Evolutionary conservation across 2,797 vertebrate species (phyloP).

Genomic region (Serranus cabrilla): DNA sequence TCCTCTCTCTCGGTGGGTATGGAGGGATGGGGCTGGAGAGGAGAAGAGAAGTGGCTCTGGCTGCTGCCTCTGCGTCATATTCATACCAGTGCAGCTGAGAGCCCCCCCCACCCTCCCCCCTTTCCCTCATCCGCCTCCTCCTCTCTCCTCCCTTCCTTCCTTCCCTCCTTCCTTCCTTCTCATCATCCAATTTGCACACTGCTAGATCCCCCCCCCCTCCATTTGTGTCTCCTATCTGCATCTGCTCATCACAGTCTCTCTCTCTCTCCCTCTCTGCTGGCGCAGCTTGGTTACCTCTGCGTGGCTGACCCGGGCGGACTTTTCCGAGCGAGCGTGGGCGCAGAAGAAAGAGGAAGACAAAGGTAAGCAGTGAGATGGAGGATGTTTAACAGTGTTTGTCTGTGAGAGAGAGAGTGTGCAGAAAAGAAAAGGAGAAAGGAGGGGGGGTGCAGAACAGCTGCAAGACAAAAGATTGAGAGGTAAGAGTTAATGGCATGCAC

Average conservation of each 20-base stretch:
- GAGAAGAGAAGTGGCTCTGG: constrained; percentile 85
- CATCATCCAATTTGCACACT: constrained; percentile 81
- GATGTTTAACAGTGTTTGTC: constrained; percentile 58
- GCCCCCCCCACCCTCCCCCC: constrained; percentile 61
- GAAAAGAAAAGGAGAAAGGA: not conserved
- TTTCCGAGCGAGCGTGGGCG: constrained; percentile 72
- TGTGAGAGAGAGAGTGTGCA: constrained; percentile 37
- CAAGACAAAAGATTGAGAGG: constrained; percentile 70
- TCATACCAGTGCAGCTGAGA: constrained; percentile 86
- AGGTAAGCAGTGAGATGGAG: constrained; percentile 72
- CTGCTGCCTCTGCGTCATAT: constrained; percentile 88
- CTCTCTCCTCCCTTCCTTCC: constrained; percentile 50
- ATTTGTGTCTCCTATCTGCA: constrained; percentile 79
- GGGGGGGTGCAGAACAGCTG: constrained; percentile 41
- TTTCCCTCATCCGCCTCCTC: constrained; percentile 1
- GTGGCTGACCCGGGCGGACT: constrained; percentile 81
- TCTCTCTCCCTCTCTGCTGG: constrained; percentile 55
- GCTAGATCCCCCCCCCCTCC: constrained; percentile 60
- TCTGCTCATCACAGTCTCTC: constrained; percentile 72
- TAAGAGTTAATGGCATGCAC: constrained; percentile 52
- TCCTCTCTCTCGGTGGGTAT: constrained; percentile 77
- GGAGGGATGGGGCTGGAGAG: constrained; percentile 81
- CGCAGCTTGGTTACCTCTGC: constrained; percentile 72
- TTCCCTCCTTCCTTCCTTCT: constrained; percentile 67
- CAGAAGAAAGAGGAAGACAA: constrained; percentile 77